phyloP scores from a whole-genome alignment of 2,797 vertebrate species.

The Ceryle rudis region DNA sequence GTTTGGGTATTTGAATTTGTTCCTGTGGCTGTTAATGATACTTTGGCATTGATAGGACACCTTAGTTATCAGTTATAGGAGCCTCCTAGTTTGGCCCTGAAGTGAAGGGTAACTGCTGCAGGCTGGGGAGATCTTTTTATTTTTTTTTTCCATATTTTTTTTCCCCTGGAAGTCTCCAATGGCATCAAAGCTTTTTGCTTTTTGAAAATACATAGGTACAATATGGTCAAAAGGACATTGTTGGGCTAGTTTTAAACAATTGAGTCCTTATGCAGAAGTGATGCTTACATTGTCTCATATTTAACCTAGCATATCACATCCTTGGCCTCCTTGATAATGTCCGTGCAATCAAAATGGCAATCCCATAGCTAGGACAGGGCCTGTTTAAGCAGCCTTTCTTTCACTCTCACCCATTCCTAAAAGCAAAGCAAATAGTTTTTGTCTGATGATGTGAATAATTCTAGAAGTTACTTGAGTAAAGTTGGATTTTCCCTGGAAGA shows the following conservation, averaged over 20 bases:
- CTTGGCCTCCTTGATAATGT: background rate
- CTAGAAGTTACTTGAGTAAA: background rate
- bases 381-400: background rate
- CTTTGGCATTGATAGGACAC: background rate
- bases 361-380: background rate
- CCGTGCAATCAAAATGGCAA: background rate
- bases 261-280: background rate
- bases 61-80: background rate
- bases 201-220: background rate
- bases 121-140: too few relatives aligned
- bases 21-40: background rate
- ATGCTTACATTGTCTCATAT: rapidly evolving
- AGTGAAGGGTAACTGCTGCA: background rate
- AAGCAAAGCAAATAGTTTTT: background rate
- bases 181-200: background rate
- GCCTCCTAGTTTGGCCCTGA: background rate
- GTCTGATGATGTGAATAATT: background rate
- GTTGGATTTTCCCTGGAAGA: background rate
- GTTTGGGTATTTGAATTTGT: background rate
- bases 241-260: background rate
- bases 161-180: background rate
- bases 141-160: background rate
- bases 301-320: background rate
- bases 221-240: background rate
- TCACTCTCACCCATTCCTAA: background rate